Percentiles rank a stretch among this genome's conserved stretches.
Conservation (phyloP, 2,888 invertebrate species). For the Polyploca ridens region DNA sequence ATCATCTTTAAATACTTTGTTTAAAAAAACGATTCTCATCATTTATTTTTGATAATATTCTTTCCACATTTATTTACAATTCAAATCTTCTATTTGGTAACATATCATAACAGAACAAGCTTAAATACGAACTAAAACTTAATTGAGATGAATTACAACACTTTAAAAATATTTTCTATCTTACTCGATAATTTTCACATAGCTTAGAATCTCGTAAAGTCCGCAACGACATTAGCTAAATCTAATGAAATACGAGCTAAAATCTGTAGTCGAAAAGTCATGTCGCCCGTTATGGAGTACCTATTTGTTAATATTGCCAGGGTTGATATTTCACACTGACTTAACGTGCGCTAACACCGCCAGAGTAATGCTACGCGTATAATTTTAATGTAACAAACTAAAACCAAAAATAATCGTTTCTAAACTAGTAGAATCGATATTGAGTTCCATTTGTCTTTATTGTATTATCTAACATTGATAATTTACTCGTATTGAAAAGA, state of each 20-base stretch:
- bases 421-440: conserved; percentile 47
- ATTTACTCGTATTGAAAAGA: too few relatives aligned
- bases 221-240: too few relatives aligned
- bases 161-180: not conserved
- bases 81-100: conserved; percentile 44
- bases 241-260: too few relatives aligned
- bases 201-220: conserved; percentile 1
- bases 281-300: not conserved
- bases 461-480: not conserved
- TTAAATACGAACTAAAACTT: conserved; percentile 25
- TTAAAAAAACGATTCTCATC: not conserved
- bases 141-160: conserved; percentile 24
- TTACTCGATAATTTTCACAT: conserved; percentile 11
- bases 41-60: not conserved
- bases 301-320: too few relatives aligned
- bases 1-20: not conserved
- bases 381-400: not conserved
- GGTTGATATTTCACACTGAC: not conserved
- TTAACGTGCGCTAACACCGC: not conserved
- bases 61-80: conserved; percentile 30
- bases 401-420: conserved; percentile 45
- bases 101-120: conserved; percentile 36
- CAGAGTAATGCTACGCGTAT: not conserved
- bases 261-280: too few relatives aligned
- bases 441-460: conserved; percentile 22